Evolutionary conservation across 2,113 vertebrate species (phyloP).

Genomic region (Empidonax traillii): DNA sequence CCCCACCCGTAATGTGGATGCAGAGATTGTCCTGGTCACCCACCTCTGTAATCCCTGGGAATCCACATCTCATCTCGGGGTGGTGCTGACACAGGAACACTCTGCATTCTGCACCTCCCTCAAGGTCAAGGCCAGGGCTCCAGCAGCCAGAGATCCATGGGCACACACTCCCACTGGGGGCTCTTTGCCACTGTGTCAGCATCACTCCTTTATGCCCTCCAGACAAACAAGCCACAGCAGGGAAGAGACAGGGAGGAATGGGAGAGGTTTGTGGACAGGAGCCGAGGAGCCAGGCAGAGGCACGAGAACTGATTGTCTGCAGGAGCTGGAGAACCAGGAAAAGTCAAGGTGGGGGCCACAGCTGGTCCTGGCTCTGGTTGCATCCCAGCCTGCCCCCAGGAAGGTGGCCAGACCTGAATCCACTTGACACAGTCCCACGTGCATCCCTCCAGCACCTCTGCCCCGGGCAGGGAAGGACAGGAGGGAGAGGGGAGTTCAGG

Average conservation of each 20-base stretch:
- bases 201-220: neutral
- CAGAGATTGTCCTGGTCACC: accelerated
- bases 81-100: neutral
- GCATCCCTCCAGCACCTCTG: neutral
- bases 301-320: neutral
- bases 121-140: neutral
- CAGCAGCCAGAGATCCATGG: accelerated
- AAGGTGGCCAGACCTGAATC: neutral
- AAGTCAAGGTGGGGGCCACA: neutral
- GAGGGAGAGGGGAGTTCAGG: neutral
- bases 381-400: neutral
- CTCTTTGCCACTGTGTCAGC: neutral
- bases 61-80: accelerated
- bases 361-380: accelerated
- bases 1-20: neutral
- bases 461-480: neutral
- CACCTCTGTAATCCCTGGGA: neutral
- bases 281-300: neutral
- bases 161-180: neutral
- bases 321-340: neutral
- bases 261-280: neutral
- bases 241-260: neutral
- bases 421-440: accelerated
- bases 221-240: neutral
- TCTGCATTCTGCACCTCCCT: accelerated